Evolutionary conservation across 2,888 invertebrate genomes (phyloP).

Genomic region (Eristalinus sepulchralis): DNA sequence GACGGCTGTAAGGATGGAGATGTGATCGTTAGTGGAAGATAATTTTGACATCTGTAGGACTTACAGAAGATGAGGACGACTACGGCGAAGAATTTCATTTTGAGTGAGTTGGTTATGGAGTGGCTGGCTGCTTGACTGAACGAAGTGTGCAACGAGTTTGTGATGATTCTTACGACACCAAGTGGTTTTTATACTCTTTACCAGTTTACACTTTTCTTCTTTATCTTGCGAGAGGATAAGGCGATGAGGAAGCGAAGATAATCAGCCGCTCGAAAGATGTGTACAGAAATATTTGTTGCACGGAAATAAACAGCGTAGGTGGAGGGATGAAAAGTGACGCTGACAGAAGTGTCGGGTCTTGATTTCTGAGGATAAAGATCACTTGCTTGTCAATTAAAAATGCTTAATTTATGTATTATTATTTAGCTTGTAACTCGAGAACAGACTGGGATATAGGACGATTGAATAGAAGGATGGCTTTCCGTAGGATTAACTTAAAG

Average conservation of each 20-base stretch:
- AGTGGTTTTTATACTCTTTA: not conserved
- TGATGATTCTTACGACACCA: not conserved
- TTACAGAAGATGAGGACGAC: not conserved
- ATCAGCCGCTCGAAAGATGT: not conserved
- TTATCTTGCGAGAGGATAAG: not conserved
- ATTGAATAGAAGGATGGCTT: no score
- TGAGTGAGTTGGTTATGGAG: not conserved
- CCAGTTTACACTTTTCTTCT: not conserved
- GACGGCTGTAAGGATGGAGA: conserved; percentile 5
- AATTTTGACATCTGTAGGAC: not conserved
- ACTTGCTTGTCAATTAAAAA: no score
- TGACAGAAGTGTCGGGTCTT: no score
- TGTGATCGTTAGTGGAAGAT: not conserved
- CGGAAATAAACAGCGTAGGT: not conserved
- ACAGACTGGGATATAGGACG: no score
- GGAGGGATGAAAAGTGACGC: no score
- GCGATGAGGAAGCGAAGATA: not conserved
- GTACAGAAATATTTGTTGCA: not conserved
- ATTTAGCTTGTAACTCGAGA: no score
- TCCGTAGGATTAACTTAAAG: no score
- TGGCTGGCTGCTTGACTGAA: not conserved
- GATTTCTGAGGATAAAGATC: no score
- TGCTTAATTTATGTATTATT: no score
- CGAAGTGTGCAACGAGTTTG: not conserved
- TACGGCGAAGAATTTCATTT: conserved; percentile 23